These are phyloP conservation scores for Piaya cayana DNA, from an alignment of 2,113 vertebrate genomes.

Conservation along the genomic window DNA sequence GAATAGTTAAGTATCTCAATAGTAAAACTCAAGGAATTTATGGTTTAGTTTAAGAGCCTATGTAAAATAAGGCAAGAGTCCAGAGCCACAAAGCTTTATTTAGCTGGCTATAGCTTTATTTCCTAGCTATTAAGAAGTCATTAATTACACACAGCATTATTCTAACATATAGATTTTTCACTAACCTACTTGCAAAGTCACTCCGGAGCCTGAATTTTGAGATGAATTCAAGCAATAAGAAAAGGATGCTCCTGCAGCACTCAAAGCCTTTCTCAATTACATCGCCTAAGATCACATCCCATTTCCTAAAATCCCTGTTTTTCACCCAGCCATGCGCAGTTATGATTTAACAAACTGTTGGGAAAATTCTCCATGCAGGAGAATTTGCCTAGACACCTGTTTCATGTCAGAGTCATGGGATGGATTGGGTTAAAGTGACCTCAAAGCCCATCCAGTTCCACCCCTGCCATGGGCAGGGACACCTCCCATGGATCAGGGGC, in stretches of 20 bases:
- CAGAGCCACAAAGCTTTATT: constrained; percentile 19
- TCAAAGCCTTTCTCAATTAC: no score
- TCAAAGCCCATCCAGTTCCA: no score
- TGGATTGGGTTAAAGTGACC: no score
- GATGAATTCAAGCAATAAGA: background rate
- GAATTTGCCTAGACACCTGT: background rate
- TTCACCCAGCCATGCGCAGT: background rate
- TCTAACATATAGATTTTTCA: constrained; percentile 49
- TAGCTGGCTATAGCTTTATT: constrained; percentile 43
- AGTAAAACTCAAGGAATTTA: constrained; percentile 56
- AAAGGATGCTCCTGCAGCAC: background rate
- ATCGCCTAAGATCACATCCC: no score
- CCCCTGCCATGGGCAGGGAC: no score
- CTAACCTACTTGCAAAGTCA: constrained; percentile 29
- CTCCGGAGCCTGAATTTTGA: background rate
- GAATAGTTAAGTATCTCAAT: background rate
- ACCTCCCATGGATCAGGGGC: no score
- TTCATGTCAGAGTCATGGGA: background rate
- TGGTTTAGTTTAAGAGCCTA: constrained; percentile 44
- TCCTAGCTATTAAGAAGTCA: constrained; percentile 34
- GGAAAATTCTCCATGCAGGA: background rate
- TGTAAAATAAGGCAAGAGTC: constrained; percentile 5
- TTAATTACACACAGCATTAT: constrained; percentile 45
- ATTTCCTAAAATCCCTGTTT: background rate
- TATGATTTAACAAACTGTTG: background rate